Conservation (phyloP, 1,140 invertebrate species). For the Campoletis sonorensis region DNA sequence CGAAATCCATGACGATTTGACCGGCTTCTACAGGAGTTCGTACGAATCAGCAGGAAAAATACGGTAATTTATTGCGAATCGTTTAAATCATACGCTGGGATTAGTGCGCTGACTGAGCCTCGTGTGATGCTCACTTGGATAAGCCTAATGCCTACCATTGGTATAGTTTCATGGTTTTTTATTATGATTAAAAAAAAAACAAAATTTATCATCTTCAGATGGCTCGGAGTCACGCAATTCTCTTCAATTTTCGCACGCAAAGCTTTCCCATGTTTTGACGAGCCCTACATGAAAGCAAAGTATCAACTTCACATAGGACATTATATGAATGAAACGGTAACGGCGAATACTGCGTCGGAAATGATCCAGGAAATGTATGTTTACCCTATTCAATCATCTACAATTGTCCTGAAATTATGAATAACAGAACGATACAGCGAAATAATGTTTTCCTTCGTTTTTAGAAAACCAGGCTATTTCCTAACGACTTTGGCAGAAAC, state of each 20-base stretch:
- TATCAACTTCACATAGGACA: conserved; percentile 83
- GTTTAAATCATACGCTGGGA: background rate
- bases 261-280: conserved; percentile 94
- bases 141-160: background rate
- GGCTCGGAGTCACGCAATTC: conserved; percentile 87
- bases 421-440: background rate
- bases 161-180: conserved; percentile 23
- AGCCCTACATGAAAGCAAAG: conserved; percentile 87
- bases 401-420: background rate
- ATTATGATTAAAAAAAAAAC: too few relatives aligned
- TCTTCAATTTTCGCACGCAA: conserved; percentile 87
- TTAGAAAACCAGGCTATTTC: conserved; percentile 50
- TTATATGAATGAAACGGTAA: conserved; percentile 75
- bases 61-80: conserved; percentile 49
- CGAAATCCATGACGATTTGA: conserved; percentile 72
- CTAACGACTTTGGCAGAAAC: conserved; percentile 75
- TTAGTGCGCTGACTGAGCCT: background rate
- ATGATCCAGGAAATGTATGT: conserved; percentile 76
- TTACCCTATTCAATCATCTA: conserved; percentile 11
- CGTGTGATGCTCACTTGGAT: background rate
- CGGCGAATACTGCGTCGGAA: conserved; percentile 80
- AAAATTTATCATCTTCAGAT: conserved; percentile 77
- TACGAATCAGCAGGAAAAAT: conserved; percentile 69
- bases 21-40: conserved; percentile 79
- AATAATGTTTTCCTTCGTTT: conserved; percentile 36